These are phyloP conservation scores for Agrochola circellaris DNA, from an alignment of 2,888 invertebrate species.

Conservation along the genomic window DNA sequence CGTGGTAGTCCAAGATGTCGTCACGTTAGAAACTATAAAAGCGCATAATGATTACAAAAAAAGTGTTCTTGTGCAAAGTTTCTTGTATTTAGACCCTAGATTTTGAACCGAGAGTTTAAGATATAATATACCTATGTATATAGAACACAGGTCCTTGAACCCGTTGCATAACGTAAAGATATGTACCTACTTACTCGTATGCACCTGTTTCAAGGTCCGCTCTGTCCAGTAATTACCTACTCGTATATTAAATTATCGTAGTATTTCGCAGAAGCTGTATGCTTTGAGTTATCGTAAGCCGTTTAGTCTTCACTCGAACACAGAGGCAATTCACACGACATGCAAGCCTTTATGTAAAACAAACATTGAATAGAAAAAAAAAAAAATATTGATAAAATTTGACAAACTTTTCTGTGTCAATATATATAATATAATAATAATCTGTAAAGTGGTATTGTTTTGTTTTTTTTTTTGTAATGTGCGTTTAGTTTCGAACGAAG, in stretches of 20 bases:
- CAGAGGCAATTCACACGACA: slow-evolving; percentile 1
- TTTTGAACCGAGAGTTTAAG: neutral
- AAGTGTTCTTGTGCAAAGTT: too few species aligned
- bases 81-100: too few species aligned
- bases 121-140: neutral
- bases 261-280: slow-evolving; percentile 42
- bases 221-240: slow-evolving; percentile 42
- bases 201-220: slow-evolving; percentile 43
- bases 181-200: neutral
- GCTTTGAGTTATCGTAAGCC: slow-evolving; percentile 12
- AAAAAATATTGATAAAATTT: too few species aligned
- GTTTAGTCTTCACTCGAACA: slow-evolving; percentile 9
- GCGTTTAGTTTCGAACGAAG: too few species aligned
- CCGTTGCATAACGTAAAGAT: slow-evolving; percentile 41
- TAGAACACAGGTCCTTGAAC: slow-evolving; percentile 42
- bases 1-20: too few species aligned
- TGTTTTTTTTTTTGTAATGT: too few species aligned
- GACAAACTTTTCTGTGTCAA: too few species aligned
- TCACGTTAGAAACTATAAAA: too few species aligned
- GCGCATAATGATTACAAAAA: too few species aligned
- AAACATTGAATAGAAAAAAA: neutral
- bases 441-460: too few species aligned
- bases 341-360: slow-evolving; percentile 1
- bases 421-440: too few species aligned
- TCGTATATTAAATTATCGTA: slow-evolving; percentile 59